Base-by-base conservation (phyloP, 2,113 vertebrate genomes). In the Plecotus auritus region DNA sequence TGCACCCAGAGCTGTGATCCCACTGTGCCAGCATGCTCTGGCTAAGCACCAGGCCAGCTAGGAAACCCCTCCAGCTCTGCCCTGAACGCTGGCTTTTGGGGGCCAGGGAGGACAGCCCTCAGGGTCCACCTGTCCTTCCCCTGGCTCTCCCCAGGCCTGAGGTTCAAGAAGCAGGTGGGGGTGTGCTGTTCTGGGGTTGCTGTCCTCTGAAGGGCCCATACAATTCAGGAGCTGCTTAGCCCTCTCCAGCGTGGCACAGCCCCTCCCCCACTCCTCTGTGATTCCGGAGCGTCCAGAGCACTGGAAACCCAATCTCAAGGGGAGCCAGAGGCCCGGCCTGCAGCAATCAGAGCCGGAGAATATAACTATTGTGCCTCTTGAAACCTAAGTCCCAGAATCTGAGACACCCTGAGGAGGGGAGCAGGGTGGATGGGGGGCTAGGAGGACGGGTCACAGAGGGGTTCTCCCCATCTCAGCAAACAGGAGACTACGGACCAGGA, bases 361-460 rank as follows among this genome's bases (percentile, higher is more conserved):
- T 97, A 91, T 95, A 76, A 92, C 97, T 81, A 97, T 97, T 97
- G 97, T 97, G 76, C 83, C 85, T 96, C 95, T 64, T 97, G 97
- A 97, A 97, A 97, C 95, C 90, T 90, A 97, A 97, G 92, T 97
- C 97, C 12, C 22, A 95, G 93, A 94, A 97, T 82, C 69, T 37
- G 95, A 97, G 97, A 96, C 92, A 93, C 93, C 91, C 96, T 70
- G 42, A 96, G 97, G 88, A 95, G 95, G 88, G 87, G 88, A 84
- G 72, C 9, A 7, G 93, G 88, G 59, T 2, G 23, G 92, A 88
- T 66, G 95, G 97, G 93, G 92, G 96, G 92, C 83, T 88, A 69
- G 22, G 23, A 90, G 61, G 82, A 84, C 1, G 32, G 95, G 94
- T 95, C 96, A 93, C 73, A 12, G 85, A 83, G 95, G 96, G 95